A percentile compares a stretch with the other conserved stretches of the same genome.
Evolutionary conservation across 2,113 vertebrate genomes (phyloP).

Genomic region (Myrmophylax atrothorax): DNA sequence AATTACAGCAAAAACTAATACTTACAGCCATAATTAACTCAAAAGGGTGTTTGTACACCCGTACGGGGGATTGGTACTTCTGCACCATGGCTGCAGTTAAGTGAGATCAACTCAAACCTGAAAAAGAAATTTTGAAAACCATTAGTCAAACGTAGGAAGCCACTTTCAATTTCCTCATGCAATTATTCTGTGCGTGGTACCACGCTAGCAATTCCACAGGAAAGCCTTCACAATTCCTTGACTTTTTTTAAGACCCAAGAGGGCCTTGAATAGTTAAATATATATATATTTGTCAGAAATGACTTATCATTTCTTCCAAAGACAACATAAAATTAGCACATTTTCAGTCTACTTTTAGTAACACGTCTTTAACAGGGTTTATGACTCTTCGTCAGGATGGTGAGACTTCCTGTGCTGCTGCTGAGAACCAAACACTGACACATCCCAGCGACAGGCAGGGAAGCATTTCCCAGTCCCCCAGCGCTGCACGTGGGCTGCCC

Average conservation of each 20-base stretch:
- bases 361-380: not conserved
- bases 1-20: slow-evolving; percentile 53
- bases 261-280: not conserved
- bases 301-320: not conserved
- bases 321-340: not conserved
- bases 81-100: slow-evolving; percentile 86
- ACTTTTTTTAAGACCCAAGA: not conserved
- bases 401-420: slow-evolving; percentile 20
- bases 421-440: not conserved
- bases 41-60: slow-evolving; percentile 95
- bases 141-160: not conserved
- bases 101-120: slow-evolving; percentile 68
- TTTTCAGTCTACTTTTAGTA: slow-evolving; percentile 23
- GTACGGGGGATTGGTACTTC: slow-evolving; percentile 94
- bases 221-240: not conserved
- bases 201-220: not conserved
- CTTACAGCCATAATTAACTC: slow-evolving; percentile 97
- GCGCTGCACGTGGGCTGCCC: not conserved
- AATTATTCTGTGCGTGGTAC: not conserved
- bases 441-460: not conserved
- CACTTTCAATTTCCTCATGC: not conserved
- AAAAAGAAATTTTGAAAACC: slow-evolving; percentile 42
- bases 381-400: not conserved
- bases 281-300: not conserved
- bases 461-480: not conserved